Evolutionary conservation across 1,140 invertebrate species (phyloP).

Genomic region (Drosophila guanche): DNA sequence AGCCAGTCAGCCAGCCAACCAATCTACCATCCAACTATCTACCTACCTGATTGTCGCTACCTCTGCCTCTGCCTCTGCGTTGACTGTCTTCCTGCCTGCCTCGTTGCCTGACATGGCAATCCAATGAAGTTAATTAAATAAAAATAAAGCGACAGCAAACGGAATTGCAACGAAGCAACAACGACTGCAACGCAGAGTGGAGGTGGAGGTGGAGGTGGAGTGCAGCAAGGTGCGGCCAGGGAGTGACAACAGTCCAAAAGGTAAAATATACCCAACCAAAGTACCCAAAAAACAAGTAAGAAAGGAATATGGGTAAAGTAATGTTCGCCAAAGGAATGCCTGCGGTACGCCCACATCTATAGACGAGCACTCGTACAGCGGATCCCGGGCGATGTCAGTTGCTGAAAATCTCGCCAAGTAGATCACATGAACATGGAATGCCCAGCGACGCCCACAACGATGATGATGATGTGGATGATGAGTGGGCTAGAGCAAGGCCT

Average conservation of each 20-base stretch:
- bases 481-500: slow-evolving; percentile 21
- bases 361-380: background rate
- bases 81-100: background rate
- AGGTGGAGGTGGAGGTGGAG: slow-evolving; percentile 2
- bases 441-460: slow-evolving; percentile 34
- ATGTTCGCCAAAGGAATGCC: slow-evolving; percentile 6
- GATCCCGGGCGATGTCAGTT: slow-evolving; percentile 32
- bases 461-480: slow-evolving; percentile 21
- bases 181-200: slow-evolving; percentile 11
- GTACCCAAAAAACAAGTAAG: slow-evolving; percentile 1
- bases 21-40: slow-evolving; percentile 6
- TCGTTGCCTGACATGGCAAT: slow-evolving; percentile 39
- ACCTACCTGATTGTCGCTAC: slow-evolving; percentile 19
- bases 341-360: slow-evolving; percentile 19
- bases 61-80: slow-evolving; percentile 10
- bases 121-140: slow-evolving; percentile 79
- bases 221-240: slow-evolving; percentile 38
- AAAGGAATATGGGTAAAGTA: background rate
- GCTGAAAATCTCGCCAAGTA: slow-evolving; percentile 44
- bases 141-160: slow-evolving; percentile 73
- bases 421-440: slow-evolving; percentile 46
- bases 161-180: slow-evolving; percentile 54
- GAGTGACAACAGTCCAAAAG: slow-evolving; percentile 40
- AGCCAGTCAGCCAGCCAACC: background rate
- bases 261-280: background rate